A percentile compares a stretch with the other conserved stretches of the same genome.
phyloP scores from a whole-genome alignment of 1,140 invertebrate species.

The Babylonia areolata region DNA sequence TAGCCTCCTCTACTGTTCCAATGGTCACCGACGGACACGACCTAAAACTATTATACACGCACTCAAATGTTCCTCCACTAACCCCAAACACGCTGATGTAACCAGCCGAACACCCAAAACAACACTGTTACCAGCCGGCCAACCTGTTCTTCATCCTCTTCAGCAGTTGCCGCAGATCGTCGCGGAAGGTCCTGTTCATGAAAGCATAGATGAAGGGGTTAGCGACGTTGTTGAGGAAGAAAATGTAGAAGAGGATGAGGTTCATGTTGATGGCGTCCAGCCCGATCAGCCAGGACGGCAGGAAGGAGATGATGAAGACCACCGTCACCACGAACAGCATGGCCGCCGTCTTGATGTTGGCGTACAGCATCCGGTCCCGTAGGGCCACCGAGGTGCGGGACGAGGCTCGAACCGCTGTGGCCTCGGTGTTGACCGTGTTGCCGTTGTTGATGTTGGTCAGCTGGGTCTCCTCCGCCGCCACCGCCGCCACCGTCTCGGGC shows the following conservation, averaged over 20 bases:
- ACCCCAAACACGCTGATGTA: too few relatives aligned
- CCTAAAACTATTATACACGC: too few relatives aligned
- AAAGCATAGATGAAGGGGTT: conserved; percentile 73
- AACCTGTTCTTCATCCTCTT: conserved; percentile 42
- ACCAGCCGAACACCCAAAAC: too few relatives aligned
- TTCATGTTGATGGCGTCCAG: conserved; percentile 44
- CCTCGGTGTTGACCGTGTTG: not conserved
- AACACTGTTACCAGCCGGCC: not conserved
- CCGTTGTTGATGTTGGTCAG: conserved; percentile 50
- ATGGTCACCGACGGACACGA: too few relatives aligned
- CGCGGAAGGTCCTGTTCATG: conserved; percentile 70
- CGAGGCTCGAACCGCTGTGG: conserved; percentile 19
- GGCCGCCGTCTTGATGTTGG: conserved; percentile 69
- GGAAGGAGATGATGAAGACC: conserved; percentile 67
- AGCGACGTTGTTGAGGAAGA: conserved; percentile 68
- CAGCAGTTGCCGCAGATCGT: conserved; percentile 61
- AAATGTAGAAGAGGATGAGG: conserved; percentile 64
- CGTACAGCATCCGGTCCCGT: conserved; percentile 57
- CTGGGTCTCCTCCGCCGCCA: conserved; percentile 48
- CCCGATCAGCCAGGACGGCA: conserved; percentile 69
- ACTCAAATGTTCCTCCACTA: too few relatives aligned
- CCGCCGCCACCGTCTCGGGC: conserved; percentile 36
- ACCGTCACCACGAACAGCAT: conserved; percentile 72
- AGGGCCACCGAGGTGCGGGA: conserved; percentile 42
- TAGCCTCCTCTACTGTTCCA: too few relatives aligned